These are phyloP conservation scores for Acronicta aceris DNA, from an alignment of 2,888 invertebrate species.

Conservation along the genomic window DNA sequence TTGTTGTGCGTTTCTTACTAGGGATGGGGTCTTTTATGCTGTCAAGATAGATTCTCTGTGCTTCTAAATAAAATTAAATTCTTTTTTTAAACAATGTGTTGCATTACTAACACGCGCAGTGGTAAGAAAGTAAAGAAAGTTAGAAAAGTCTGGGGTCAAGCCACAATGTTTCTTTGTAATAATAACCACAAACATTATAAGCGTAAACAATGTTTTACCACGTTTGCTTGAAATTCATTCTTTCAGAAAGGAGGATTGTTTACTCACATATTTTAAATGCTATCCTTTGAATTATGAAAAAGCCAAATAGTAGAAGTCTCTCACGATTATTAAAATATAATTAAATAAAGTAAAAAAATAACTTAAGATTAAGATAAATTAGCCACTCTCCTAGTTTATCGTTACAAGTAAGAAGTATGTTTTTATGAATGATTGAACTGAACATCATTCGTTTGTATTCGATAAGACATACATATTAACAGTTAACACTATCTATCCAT, in stretches of 20 bases:
- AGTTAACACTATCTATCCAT: neutral
- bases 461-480: too few species aligned
- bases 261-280: conserved; percentile 6
- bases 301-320: conserved; percentile 20
- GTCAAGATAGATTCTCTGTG: neutral
- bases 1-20: neutral
- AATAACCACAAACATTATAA: conserved; percentile 52
- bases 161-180: conserved; percentile 52
- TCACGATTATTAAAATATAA: too few species aligned
- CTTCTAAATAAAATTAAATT: conserved; percentile 36
- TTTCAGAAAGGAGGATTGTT: conserved; percentile 20
- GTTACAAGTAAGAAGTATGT: too few species aligned
- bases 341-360: too few species aligned
- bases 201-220: conserved; percentile 40
- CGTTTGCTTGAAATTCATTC: conserved; percentile 26
- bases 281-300: conserved; percentile 25
- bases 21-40: too few species aligned
- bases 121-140: conserved; percentile 64
- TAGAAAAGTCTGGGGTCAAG: conserved; percentile 59
- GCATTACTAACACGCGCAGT: conserved; percentile 38
- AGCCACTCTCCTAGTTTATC: too few species aligned
- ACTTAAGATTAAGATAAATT: too few species aligned
- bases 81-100: conserved; percentile 47
- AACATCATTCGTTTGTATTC: too few species aligned
- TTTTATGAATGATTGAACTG: too few species aligned